Percentiles rank a stretch among this genome's conserved stretches.
phyloP scores from a whole-genome alignment of 2,797 vertebrate species.

The Tamandua tetradactyla region DNA sequence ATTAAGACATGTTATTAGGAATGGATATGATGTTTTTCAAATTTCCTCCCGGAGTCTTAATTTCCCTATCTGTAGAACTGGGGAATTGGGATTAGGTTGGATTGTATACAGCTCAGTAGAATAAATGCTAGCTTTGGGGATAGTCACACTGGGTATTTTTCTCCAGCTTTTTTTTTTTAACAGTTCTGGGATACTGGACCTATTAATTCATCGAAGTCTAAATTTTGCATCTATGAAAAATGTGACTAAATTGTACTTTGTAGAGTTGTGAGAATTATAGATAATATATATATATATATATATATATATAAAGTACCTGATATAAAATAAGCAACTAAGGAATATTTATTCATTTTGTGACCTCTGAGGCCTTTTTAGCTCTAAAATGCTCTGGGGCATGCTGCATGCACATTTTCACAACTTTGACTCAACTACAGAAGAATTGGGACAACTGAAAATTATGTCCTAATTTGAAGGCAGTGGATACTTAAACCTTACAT shows the following conservation, averaged over 20 bases:
- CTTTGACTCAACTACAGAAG: neutral
- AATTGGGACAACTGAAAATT: neutral
- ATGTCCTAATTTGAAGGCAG: neutral
- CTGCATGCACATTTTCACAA: neutral
- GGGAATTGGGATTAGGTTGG: neutral
- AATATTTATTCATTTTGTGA: neutral
- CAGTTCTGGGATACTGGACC: neutral
- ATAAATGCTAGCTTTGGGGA: neutral
- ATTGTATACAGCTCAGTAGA: neutral
- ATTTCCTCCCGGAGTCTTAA: neutral
- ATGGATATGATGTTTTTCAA: neutral
- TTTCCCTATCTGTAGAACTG: neutral
- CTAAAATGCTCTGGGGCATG: neutral
- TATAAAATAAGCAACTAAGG: neutral
- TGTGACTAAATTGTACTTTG: neutral
- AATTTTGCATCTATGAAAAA: neutral
- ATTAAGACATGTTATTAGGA: constrained; percentile 40
- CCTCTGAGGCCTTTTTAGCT: neutral
- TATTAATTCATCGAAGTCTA: neutral
- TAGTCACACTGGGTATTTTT: neutral
- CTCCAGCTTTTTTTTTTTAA: no score
- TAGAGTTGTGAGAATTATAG: neutral
- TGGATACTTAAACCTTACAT: neutral
- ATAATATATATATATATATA: neutral
- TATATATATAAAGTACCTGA: neutral